Conservation (phyloP, 1,140 invertebrate species). For the Ylistrum balloti region DNA sequence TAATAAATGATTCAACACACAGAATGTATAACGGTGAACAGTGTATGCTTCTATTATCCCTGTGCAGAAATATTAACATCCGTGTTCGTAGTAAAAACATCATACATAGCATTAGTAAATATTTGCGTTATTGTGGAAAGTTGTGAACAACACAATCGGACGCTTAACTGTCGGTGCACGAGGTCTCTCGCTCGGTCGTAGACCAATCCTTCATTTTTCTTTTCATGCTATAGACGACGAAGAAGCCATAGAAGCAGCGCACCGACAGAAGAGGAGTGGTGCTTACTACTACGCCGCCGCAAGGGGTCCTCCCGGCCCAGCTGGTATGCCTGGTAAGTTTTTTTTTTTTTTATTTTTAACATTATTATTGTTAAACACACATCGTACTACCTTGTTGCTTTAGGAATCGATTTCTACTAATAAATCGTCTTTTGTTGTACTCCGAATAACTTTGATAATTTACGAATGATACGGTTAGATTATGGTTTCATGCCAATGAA, state of each 20-base stretch:
- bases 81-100: not conserved
- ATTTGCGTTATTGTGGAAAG: not conserved
- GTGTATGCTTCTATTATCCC: not conserved
- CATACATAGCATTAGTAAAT: not conserved
- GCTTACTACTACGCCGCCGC: not conserved
- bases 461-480: no score
- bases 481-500: no score
- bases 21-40: not conserved
- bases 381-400: no score
- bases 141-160: not conserved
- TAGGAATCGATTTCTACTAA: no score
- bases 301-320: not conserved
- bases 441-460: no score
- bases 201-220: conserved; percentile 38
- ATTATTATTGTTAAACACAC: no score
- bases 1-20: no score
- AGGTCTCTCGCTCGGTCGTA: conserved; percentile 30
- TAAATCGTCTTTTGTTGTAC: no score
- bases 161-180: not conserved
- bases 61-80: not conserved
- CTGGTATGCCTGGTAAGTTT: not conserved
- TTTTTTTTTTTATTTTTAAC: not conserved
- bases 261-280: not conserved
- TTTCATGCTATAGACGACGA: conserved; percentile 33
- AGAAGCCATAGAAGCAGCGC: not conserved